Base-by-base conservation (phyloP, 2,888 invertebrate species). In the Diachrysia chrysitis region DNA sequence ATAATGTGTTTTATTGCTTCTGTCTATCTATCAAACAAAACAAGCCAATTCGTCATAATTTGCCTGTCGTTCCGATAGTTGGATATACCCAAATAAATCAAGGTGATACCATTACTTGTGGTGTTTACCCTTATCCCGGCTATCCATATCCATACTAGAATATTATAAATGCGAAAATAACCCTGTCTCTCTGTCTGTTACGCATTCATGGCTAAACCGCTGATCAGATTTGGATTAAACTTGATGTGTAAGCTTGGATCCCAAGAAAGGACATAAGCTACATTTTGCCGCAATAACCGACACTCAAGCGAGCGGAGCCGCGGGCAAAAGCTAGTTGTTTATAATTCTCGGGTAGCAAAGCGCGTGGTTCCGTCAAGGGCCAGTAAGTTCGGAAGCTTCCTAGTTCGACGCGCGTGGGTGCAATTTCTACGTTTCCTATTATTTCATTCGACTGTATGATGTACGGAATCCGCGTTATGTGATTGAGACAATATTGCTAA, bases 351-450 rank as follows among this genome's bases (percentile, higher is more conserved):
- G 37, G 42, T 67, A 56, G 67, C 53, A 78, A 76, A 68, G 66
- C 48, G 66, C n/a, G n/a, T n/a, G 66, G 76, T 86, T 88, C 88
- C 87, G 89, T 83, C 83, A 85, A 74, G 84, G 81, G 78, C 85
- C 75, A 72, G 82, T 80, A 76, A 83, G 84, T 87, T 83, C 64
- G 82, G 83, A 65, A 76, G 81, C 79, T 87, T 86, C 87, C 84
- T 86, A 59, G 81, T 79, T 69, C 76, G 85, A 76, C 82, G 78
- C 85, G 85, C 88, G 78, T 77, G 85, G 85, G 78, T 84, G 84
- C 63, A 42, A 66, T 63, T 67, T 60, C 16, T 71, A 55, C 56
- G 54, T 81, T 82, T 79, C 79, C 83, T 76, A 68, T 70, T 66
- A 58, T 63, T 62, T 69, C 32, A 55, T 62, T 63, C 17, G 42